A percentile compares a stretch with the other conserved stretches of the same genome.
Conservation (phyloP, 1,140 invertebrate genomes). For the Brachionus plicatilis region DNA sequence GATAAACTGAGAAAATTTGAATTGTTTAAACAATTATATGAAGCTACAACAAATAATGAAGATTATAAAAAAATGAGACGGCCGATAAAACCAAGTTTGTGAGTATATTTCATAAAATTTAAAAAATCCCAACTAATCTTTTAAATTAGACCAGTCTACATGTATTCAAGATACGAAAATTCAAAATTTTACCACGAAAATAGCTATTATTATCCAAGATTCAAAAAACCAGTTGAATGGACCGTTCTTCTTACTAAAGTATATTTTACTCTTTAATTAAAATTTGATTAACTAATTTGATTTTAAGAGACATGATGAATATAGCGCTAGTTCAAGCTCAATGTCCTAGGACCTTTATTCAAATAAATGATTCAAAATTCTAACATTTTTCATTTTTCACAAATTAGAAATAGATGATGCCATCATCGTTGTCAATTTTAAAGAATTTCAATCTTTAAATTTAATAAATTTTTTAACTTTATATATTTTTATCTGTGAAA, state of each 20-base stretch:
- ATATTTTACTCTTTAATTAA: background rate
- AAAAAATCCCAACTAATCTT: background rate
- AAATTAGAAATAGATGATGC: background rate
- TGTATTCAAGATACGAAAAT: background rate
- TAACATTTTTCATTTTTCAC: background rate
- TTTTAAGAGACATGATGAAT: background rate
- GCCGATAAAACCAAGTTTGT: slow-evolving; percentile 9
- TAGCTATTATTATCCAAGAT: slow-evolving; percentile 1
- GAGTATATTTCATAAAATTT: background rate
- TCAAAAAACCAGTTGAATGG: background rate
- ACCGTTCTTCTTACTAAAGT: background rate
- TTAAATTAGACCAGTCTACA: background rate
- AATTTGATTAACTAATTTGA: background rate
- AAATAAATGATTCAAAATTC: background rate
- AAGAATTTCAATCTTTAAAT: background rate
- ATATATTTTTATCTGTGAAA: too few relatives aligned
- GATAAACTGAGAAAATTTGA: slow-evolving; percentile 5
- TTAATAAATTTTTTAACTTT: background rate
- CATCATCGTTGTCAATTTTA: background rate
- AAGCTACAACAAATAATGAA: background rate
- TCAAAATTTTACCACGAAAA: slow-evolving; percentile 23
- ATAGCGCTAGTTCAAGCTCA: background rate
- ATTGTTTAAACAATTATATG: slow-evolving; percentile 18
- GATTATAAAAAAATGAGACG: slow-evolving; percentile 32
- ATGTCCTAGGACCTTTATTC: background rate